Percentiles rank a stretch among this genome's conserved stretches.
phyloP scores from a whole-genome alignment of 2,888 invertebrate genomes.

The Neoscelio sp. region DNA sequence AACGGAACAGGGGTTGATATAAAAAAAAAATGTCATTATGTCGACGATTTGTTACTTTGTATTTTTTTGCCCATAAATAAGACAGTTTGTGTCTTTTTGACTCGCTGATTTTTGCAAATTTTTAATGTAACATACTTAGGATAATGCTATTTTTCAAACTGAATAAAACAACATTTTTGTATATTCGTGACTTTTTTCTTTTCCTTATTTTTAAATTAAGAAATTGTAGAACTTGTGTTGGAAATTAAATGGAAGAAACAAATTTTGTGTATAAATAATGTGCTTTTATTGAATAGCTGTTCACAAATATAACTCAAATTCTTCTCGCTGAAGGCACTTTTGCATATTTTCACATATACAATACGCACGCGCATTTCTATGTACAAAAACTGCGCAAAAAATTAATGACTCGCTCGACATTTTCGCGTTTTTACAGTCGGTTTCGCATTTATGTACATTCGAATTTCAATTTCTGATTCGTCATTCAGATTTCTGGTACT shows the following conservation, averaged over 20 bases:
- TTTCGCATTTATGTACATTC: conserved; percentile 53
- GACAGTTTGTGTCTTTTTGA: conserved; percentile 11
- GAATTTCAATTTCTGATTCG: conserved; percentile 21
- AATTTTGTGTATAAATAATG: conserved; percentile 80
- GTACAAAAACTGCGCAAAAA: conserved; percentile 54
- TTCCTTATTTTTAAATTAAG: too few species aligned
- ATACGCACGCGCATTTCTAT: conserved; percentile 71
- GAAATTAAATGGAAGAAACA: conserved; percentile 39
- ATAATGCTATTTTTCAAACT: conserved; percentile 53
- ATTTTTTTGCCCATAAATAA: conserved; percentile 13
- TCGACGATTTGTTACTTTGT: conserved; percentile 26
- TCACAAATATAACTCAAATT: conserved; percentile 74
- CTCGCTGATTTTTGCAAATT: too few species aligned
- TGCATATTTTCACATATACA: conserved; percentile 73
- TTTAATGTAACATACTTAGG: conserved; percentile 39
- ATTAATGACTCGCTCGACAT: conserved; percentile 46
- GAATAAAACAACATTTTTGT: conserved; percentile 43
- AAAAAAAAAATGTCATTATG: conserved; percentile 23
- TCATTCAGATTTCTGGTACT: too few species aligned
- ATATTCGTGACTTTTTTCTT: too few species aligned
- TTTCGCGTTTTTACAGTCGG: conserved; percentile 51
- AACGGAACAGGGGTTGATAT: not conserved
- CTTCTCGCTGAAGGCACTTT: conserved; percentile 76
- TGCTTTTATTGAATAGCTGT: conserved; percentile 79
- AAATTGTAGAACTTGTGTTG: too few species aligned